Percentiles rank a stretch among this genome's conserved stretches.
Evolutionary conservation across 2,888 invertebrate genomes (phyloP).

Genomic region (Diadegma fenestrale): DNA sequence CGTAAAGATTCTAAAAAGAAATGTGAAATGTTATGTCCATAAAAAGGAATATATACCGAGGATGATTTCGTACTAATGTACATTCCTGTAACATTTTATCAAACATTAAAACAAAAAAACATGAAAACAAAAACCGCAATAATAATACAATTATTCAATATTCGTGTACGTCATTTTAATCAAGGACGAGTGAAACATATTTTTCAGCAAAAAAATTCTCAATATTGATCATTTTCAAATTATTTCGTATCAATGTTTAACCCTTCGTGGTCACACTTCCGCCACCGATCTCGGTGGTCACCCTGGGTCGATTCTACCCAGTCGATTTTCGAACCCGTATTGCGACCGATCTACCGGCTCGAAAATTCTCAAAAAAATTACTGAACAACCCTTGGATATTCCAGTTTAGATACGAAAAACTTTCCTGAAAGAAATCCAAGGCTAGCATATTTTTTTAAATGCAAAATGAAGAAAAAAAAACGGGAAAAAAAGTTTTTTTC

Average conservation of each 20-base stretch:
- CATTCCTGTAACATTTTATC: conserved; percentile 66
- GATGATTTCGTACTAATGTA: conserved; percentile 61
- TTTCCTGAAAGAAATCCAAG: too few species aligned
- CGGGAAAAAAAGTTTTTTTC: too few species aligned
- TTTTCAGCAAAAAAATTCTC: not conserved
- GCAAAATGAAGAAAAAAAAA: too few species aligned
- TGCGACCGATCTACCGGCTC: too few species aligned
- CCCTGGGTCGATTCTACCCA: too few species aligned
- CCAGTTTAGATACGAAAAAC: too few species aligned
- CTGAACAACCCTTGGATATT: too few species aligned
- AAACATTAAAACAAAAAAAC: conserved; percentile 35
- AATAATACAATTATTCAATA: not conserved
- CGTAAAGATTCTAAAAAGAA: not conserved
- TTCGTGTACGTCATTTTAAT: not conserved
- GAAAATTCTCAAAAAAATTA: too few species aligned
- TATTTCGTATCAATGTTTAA: not conserved
- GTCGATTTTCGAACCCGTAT: too few species aligned
- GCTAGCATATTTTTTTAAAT: too few species aligned
- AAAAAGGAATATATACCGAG: conserved; percentile 19
- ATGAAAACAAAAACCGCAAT: not conserved
- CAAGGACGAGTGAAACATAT: not conserved
- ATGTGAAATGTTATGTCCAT: conserved; percentile 6
- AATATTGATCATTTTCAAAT: not conserved
- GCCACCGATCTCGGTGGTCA: too few species aligned
- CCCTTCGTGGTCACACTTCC: too few species aligned